Base-by-base conservation (phyloP, 2,888 invertebrate genomes). In the Caenorhabditis sp. region DNA sequence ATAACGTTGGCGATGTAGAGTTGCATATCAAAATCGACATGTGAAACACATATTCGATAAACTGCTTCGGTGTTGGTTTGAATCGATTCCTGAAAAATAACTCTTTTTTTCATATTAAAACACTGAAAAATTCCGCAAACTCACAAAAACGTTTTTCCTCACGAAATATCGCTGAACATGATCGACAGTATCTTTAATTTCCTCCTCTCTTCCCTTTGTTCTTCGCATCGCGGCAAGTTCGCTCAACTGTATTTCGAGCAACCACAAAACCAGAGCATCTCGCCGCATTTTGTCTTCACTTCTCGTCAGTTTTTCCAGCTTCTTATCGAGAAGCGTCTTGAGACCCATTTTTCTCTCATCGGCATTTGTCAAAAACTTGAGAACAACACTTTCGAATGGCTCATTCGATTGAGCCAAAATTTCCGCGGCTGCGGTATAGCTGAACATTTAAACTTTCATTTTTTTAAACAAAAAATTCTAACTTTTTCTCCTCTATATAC, bases 221-320 rank as follows among this genome's bases (percentile, higher is more conserved):
- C 76, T 67, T 37, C 81, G 60, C 54, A 77, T 68, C n/a, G 78
- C 78, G 1, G 79, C 77, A 53, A 82, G 58, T 66, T 82, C 81
- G 6, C 71, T 66, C 26, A 82, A 57, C 54, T 82, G 82, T 43
- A 99, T 90, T 89, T 99, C 97, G 0, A 95, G 92, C 81, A 97
- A 91, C 97, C 97, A 99, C 64, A 95, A 92, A 0, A 96, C 93
- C 49, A 99, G 91, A 92, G 96, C 94, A 0, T 95, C 95, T 59
- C 93, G 92, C 85, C 95, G 93, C 0, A 95, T 94, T 53, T 72
- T 61, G 37, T 80, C 80, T 60, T 81, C 81, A 54, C 58, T 51
- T 17, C 61, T 61, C 1, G 73, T 65, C 65, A 79, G 92, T 92
- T 1, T 91, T 89, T 92, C 92, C 62, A 97, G 89, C 88, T 95